Percentiles rank a stretch among this genome's conserved stretches.
phyloP scores from a whole-genome alignment of 2,797 vertebrate species.

The Cryptoprocta ferox region DNA sequence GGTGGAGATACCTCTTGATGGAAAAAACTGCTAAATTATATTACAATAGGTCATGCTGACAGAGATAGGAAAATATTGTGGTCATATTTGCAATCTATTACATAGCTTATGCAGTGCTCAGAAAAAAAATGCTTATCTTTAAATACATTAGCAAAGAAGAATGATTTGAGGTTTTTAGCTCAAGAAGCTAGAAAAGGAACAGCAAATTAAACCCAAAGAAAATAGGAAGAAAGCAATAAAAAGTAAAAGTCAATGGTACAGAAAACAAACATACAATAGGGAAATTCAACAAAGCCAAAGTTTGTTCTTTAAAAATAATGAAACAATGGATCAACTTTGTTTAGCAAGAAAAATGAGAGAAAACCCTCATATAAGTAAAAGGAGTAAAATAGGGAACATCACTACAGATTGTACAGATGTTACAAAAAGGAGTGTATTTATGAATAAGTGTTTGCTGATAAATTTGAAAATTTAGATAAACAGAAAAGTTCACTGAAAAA shows the following conservation, averaged over 20 bases:
- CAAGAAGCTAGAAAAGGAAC: neutral
- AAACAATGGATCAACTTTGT: neutral
- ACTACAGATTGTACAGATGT: neutral
- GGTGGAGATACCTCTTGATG: neutral
- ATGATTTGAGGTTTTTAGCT: slow-evolving; percentile 1
- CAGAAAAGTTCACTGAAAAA: slow-evolving; percentile 7
- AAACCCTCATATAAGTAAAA: neutral
- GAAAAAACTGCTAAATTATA: neutral
- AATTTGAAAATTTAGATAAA: neutral
- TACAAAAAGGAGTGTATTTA: neutral
- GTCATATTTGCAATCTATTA: neutral
- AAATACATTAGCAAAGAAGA: neutral
- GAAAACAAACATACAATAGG: neutral
- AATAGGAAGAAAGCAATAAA: neutral
- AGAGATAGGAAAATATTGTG: neutral
- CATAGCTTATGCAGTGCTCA: neutral
- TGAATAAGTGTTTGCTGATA: neutral
- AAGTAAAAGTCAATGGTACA: neutral
- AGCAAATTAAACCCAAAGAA: slow-evolving; percentile 29
- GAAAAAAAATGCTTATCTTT: neutral
- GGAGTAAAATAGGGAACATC: neutral
- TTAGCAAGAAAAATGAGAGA: neutral
- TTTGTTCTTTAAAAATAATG: slow-evolving; percentile 3
- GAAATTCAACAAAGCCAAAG: slow-evolving; percentile 32
- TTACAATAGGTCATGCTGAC: neutral